These are phyloP conservation scores for Scomberomorus guttatus DNA, from an alignment of 2,797 vertebrate species.

Conservation along the genomic window DNA sequence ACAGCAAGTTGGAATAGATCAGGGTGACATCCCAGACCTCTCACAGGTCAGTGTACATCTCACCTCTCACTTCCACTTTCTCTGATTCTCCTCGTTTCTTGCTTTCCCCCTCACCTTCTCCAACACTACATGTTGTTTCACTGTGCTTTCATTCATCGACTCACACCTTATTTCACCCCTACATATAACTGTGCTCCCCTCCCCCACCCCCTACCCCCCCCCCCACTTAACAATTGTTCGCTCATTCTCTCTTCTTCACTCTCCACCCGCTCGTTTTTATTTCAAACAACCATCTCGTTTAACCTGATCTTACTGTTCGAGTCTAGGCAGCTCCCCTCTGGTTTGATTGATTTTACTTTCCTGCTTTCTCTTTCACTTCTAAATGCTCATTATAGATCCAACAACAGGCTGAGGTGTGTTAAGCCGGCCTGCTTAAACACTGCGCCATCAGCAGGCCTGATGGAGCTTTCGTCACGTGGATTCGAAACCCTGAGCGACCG, in stretches of 20 bases:
- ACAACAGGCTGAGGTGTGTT: too few species aligned
- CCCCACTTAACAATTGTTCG: not conserved
- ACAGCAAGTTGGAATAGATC: constrained; percentile 99
- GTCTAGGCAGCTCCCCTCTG: not conserved
- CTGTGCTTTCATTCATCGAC: not conserved
- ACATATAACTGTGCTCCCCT: constrained; percentile 40
- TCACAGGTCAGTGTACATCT: constrained; percentile 95
- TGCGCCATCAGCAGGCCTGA: not conserved
- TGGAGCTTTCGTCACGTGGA: not conserved
- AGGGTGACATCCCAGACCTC: constrained; percentile 96
- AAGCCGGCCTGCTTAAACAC: not conserved
- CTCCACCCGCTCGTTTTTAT: constrained; percentile 21
- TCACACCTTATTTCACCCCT: constrained; percentile 22
- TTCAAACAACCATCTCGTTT: constrained; percentile 33
- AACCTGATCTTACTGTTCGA: constrained; percentile 37
- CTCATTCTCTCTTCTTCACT: constrained; percentile 6
- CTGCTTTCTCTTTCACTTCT: constrained; percentile 21
- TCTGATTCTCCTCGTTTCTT: constrained; percentile 13
- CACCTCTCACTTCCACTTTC: constrained; percentile 73
- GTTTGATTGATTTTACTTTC: constrained; percentile 45
- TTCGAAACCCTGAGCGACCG: not conserved
- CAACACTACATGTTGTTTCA: constrained; percentile 32
- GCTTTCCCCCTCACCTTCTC: constrained; percentile 9
- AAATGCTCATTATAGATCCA: constrained; percentile 5
- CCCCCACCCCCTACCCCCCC: constrained; percentile 3